These are phyloP conservation scores for Bugula neritina DNA, from an alignment of 2,888 invertebrate genomes.

Conservation along the genomic window DNA sequence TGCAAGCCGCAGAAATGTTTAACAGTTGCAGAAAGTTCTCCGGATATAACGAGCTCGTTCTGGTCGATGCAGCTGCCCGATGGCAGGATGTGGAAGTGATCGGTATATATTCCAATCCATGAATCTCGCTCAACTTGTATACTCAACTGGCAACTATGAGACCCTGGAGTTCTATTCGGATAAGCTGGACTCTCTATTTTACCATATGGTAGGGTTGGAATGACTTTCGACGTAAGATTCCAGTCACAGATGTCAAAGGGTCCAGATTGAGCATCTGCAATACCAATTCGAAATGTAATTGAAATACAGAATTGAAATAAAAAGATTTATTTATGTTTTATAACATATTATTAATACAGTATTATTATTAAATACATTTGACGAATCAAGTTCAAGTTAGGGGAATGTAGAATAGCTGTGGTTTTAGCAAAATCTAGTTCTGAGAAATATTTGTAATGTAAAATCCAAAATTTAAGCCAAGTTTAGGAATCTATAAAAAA, in stretches of 20 bases:
- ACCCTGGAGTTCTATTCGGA: background rate
- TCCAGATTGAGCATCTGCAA: constrained; percentile 4
- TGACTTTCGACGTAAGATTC: background rate
- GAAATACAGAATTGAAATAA: too few relatives aligned
- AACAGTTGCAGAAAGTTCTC: background rate
- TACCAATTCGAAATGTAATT: background rate
- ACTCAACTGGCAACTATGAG: background rate
- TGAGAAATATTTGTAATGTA: too few relatives aligned
- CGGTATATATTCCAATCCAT: constrained; percentile 8
- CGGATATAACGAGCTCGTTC: background rate
- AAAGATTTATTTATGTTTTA: too few relatives aligned
- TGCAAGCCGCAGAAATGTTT: constrained; percentile 8
- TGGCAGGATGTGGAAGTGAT: background rate
- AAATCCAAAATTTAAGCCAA: too few relatives aligned
- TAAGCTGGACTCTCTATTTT: constrained; percentile 1
- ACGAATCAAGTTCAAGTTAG: too few relatives aligned
- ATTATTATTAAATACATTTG: too few relatives aligned
- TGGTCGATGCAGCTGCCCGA: background rate
- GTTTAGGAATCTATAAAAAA: too few relatives aligned
- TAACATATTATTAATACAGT: too few relatives aligned
- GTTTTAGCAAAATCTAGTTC: too few relatives aligned
- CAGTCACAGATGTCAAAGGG: constrained; percentile 9
- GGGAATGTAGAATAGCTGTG: too few relatives aligned
- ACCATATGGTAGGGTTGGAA: constrained; percentile 4
- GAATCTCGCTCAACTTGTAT: constrained; percentile 10